Evolutionary conservation across 2,888 invertebrate species (phyloP), one percentile per base, ranked within the genome.

Genomic region (Lithosia quadra): DNA sequence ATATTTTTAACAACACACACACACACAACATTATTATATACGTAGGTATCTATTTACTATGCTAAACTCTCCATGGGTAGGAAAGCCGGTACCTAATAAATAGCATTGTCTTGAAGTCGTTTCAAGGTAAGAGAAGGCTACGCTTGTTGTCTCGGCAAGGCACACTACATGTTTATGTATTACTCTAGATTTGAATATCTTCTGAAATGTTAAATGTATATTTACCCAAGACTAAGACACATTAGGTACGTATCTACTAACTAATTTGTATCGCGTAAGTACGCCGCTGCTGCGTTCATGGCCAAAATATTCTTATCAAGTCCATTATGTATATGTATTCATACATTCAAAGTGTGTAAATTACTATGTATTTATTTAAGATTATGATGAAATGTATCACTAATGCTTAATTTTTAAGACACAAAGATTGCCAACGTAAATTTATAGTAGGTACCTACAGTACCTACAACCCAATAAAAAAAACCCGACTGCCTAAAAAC

Each of bases 61-160:
- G 28, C 49, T 59, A 59, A 22, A 53, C 56, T 65, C 36, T 43
- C 22, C 60, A 58, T 68, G 24, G 63, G 58, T 68, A 61, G 64
- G 63, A 53, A 65, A 22, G 75, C 73, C 68, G 76, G 73, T 82
- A n/a, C n/a, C n/a, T n/a, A 82, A 78, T 78, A 79, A 83, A 84
- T 84, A 67, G 77, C 76, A 82, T 84, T 85, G 85, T 85, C 80
- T 83, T 78, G 39, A 68, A 74, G 72, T 79, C 59, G 78, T 84
- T 83, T 82, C 83, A 85, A 85, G 85, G 86, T 76, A 75, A 81
- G 74, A 69, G 76, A 78, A 75, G 73, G 74, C 75, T 76, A 76
- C 59, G 60, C 65, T 70, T 68, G 63, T 39, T 62, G 63, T 63
- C 60, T 69, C n/a, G n/a, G n/a, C 28, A 4, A 69, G 66, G 55